Base-by-base conservation (phyloP, 2,797 vertebrate genomes). In the Buceros bicornis region DNA sequence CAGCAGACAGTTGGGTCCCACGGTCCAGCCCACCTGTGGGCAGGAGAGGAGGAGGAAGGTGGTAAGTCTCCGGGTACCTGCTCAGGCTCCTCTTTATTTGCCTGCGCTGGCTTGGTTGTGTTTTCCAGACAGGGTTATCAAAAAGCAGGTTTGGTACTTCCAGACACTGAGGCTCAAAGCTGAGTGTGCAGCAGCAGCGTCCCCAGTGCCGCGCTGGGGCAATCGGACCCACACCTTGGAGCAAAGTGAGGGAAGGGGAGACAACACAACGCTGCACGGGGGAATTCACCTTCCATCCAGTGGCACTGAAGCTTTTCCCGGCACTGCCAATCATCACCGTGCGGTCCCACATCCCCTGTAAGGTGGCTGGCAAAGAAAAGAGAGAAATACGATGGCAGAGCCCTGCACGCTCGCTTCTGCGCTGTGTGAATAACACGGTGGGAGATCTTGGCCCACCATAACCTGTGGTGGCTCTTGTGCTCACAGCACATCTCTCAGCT, bases 301-400 rank as follows among this genome's bases (percentile, higher is more conserved):
- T 99, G 60, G 96, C 98, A 61, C 99, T 99, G 64, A 99, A 99
- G 40, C 98, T 99, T 97, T 99, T 99, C 72, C 99, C 99, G 28
- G 98, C 99, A 2, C 99, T 99, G 35, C 99, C 98, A 0, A 99
- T 79, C 29, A 96, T 99, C 87, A 99, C 70, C 0, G 99, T 99
- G 67, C 99, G 98, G 31, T 99, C 99, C 99, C 99, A 99, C 99
- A 99, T 99, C 64, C 99, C 99, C 22, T 98, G 99, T 72, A 99
- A 98, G 93, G 97, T 99, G 93, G 99, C 99, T 99, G 96, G 61
- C 45, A 88, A 51, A 1, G 57, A 65, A 58, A 71, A 72, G 47
- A 83, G 65, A 98, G 96, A 87, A 56, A 78, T 18, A 29, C 25
- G 10, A 16, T 60, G 37, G 56, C 48, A 87, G 73, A 61, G 53